Conservation (phyloP, 2,113 vertebrate species). For the Ovis canadensis region DNA sequence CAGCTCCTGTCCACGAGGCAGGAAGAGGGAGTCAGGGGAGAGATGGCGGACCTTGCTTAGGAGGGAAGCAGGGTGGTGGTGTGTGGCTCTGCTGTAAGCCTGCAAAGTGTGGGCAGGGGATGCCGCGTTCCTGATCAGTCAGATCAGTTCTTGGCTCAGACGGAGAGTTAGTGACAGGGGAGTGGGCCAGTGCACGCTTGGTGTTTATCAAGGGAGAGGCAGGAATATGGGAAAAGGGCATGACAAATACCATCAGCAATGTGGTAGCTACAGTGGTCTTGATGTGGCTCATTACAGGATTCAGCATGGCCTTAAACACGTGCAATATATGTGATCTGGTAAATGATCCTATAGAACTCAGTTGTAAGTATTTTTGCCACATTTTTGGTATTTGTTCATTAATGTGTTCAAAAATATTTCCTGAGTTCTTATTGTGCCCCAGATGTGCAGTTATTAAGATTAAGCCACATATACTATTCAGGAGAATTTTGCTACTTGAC, state of each 20-base stretch:
- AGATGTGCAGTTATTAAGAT: neutral
- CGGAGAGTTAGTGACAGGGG: too few relatives aligned
- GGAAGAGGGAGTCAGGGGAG: neutral
- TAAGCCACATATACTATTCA: neutral
- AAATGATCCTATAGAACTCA: neutral
- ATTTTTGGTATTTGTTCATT: too few relatives aligned
- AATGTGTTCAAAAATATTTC: neutral
- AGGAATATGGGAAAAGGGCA: neutral
- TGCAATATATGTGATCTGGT: neutral
- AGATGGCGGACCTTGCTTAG: rapidly evolving
- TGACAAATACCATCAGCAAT: neutral
- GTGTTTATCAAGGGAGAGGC: neutral
- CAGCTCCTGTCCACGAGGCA: rapidly evolving
- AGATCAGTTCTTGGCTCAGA: neutral
- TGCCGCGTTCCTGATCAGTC: rapidly evolving
- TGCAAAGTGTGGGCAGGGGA: neutral
- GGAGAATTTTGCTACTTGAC: neutral
- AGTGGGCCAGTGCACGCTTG: neutral
- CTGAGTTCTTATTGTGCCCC: neutral
- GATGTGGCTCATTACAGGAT: rapidly evolving
- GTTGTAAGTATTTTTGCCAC: neutral
- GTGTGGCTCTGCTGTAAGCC: neutral
- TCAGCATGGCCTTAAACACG: neutral
- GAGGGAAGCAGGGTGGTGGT: rapidly evolving
- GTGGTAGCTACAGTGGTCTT: rapidly evolving